phyloP scores from a whole-genome alignment of 2,797 vertebrate genomes.

The Amphiprion clarkii region DNA sequence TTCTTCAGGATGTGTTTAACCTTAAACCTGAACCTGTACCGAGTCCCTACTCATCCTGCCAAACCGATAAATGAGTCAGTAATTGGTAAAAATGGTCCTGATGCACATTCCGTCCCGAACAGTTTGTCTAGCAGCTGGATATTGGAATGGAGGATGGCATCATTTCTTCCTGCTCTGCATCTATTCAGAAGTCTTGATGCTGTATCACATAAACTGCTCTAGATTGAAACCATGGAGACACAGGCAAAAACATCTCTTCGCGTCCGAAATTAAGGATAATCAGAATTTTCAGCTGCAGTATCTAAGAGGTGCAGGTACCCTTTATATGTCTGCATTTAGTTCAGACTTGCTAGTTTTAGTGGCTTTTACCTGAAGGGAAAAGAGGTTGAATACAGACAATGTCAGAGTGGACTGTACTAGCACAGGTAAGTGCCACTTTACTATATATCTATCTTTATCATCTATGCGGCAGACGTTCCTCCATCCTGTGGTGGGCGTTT shows the following conservation, averaged over 20 bases:
- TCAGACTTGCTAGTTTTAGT: not conserved
- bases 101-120: not conserved
- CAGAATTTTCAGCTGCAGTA: not conserved
- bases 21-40: conserved; percentile 12
- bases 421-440: conserved; percentile 4
- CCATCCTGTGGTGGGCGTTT: conserved; percentile 7
- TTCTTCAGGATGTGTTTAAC: conserved; percentile 16
- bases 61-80: not conserved
- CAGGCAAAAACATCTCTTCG: not conserved
- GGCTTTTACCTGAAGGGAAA: not conserved
- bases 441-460: not conserved
- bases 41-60: not conserved
- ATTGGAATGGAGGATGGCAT: not conserved
- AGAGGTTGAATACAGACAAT: conserved; percentile 5
- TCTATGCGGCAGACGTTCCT: conserved; percentile 7
- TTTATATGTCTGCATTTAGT: not conserved
- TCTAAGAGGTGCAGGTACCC: not conserved
- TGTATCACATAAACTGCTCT: not conserved
- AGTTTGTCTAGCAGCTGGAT: not conserved
- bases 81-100: not conserved
- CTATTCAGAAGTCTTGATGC: not conserved
- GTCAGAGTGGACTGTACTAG: conserved; percentile 28
- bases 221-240: not conserved
- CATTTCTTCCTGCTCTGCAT: not conserved
- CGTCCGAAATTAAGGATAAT: not conserved